Evolutionary conservation across 2,888 invertebrate genomes (phyloP), one percentile per base, ranked within the genome.

Genomic region (Hedychridium roseum): DNA sequence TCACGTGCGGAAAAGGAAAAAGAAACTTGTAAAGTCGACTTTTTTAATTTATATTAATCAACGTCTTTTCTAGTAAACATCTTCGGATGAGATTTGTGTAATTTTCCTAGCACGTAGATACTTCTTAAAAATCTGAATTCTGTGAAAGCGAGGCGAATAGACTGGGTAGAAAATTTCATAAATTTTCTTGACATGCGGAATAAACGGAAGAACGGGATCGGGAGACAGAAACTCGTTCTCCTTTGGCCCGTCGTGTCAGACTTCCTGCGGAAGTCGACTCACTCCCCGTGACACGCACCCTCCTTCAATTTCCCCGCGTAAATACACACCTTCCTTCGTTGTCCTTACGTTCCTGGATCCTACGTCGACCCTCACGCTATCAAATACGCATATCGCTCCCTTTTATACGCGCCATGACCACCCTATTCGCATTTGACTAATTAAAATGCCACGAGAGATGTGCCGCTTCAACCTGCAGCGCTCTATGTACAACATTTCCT

Each of bases 231-330:
- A 9, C 42, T 42, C 31, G 31, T 30, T 15, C 31, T 3, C 18
- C 7, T 37, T 28, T 28, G 20, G 39, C 43, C 39, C 32, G 18
- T 35, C 43, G 51, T 49, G 36, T 39, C 47, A 48, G 35, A 50
- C 50, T 60, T 66, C 66, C 66, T 59, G 62, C 68, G 71, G 70
- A 72, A 65, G 69, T 67, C 60, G 60, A 50, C 23, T 66, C 72
- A 70, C 58, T 55, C 57, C 46, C 66, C 68, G 70, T 71, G 60
- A 71, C 70, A 49, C 35, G 49, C 56, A 52, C 50, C 57, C 42
- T 46, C 50, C 18, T n/a, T n/a, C 40, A 44, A 36, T 40, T 27
- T 41, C 32, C 18, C 32, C 38, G n/a, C 18, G 18, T n/a, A n/a
- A n/a, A n/a, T n/a, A n/a, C n/a, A n/a, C n/a, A n/a, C n/a, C n/a